Conservation (phyloP, 2,113 vertebrate genomes). For the Probosciger aterrimus region DNA sequence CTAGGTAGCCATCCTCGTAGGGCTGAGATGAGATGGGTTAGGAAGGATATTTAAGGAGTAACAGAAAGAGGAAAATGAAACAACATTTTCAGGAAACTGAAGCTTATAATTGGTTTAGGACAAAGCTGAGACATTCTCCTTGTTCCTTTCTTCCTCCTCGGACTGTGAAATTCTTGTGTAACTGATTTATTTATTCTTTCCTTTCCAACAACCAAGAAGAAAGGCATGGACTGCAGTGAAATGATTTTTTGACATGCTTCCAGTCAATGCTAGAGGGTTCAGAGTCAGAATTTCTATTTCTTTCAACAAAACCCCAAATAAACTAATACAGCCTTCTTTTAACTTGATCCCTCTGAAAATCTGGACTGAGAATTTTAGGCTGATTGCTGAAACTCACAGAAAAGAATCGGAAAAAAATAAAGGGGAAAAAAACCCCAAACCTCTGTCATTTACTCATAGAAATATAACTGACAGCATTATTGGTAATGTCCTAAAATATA, state of each 20-base stretch:
- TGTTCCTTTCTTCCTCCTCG: neutral
- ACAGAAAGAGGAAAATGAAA: neutral
- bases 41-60: neutral
- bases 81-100: neutral
- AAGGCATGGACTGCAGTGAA: neutral
- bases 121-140: neutral
- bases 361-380: neutral
- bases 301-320: neutral
- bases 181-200: neutral
- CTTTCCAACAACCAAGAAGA: neutral
- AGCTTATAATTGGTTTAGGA: neutral
- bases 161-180: neutral
- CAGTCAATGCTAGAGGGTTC: neutral
- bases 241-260: neutral
- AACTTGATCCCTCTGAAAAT: neutral
- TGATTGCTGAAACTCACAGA: neutral
- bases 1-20: neutral
- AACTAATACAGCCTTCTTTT: neutral
- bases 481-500: neutral
- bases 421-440: accelerated
- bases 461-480: neutral
- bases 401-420: neutral
- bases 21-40: neutral
- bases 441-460: neutral
- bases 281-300: neutral